Conservation (phyloP, 1,140 invertebrate species). For the Pseudomyrmex flavicornis region DNA sequence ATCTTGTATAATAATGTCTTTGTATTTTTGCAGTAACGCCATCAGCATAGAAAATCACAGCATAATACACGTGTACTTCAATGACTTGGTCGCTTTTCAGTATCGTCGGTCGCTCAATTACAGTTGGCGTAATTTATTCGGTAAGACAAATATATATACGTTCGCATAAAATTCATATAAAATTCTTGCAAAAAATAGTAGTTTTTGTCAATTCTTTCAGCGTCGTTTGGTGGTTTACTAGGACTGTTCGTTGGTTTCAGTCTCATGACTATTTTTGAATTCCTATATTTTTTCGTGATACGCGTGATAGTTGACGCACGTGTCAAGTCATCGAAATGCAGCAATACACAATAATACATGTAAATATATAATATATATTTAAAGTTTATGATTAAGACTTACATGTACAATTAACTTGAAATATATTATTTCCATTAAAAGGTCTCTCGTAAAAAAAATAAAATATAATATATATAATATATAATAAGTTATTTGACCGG, state of each 20-base stretch:
- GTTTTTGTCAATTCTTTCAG: constrained; percentile 82
- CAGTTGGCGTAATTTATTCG: constrained; percentile 78
- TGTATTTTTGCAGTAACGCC: constrained; percentile 51
- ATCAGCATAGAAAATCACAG: constrained; percentile 62
- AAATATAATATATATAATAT: too few species aligned
- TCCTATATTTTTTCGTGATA: constrained; percentile 88
- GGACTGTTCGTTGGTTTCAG: constrained; percentile 89
- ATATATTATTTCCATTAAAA: background rate
- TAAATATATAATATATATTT: background rate
- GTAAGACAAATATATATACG: constrained; percentile 64
- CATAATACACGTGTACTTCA: constrained; percentile 79
- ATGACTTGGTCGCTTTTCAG: constrained; percentile 76
- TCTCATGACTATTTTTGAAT: constrained; percentile 88
- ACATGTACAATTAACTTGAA: background rate
- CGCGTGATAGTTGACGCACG: constrained; percentile 82
- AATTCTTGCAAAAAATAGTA: background rate
- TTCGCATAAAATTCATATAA: background rate
- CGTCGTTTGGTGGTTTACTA: constrained; percentile 89
- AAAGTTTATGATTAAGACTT: background rate
- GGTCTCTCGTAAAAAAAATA: too few species aligned
- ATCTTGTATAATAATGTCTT: constrained; percentile 5
- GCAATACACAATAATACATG: background rate
- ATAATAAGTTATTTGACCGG: too few species aligned
- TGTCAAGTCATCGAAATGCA: constrained; percentile 11
- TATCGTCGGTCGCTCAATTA: constrained; percentile 74